These are phyloP conservation scores for Nemapogon koenigi DNA, from an alignment of 2,888 invertebrate species.

Conservation along the genomic window DNA sequence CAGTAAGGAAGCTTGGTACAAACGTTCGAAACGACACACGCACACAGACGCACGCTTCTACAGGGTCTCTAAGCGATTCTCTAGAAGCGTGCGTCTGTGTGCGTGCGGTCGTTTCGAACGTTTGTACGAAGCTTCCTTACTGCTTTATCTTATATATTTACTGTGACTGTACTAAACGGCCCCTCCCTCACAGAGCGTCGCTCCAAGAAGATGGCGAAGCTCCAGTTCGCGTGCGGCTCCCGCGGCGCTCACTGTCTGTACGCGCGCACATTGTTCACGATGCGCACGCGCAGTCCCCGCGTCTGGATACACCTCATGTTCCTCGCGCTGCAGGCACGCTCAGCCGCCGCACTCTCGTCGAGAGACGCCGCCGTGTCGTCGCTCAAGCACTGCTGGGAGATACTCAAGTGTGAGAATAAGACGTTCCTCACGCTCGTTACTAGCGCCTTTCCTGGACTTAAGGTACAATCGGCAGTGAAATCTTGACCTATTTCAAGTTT, in stretches of 20 bases:
- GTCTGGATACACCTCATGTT: slow-evolving; percentile 98
- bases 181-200: slow-evolving; percentile 72
- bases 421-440: slow-evolving; percentile 91
- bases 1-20: too few relatives aligned
- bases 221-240: slow-evolving; percentile 89
- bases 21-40: too few relatives aligned
- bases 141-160: too few relatives aligned
- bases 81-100: too few relatives aligned
- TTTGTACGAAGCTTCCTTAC: too few relatives aligned
- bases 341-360: slow-evolving; percentile 78
- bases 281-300: slow-evolving; percentile 81
- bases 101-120: too few relatives aligned
- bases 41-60: too few relatives aligned
- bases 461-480: too few relatives aligned
- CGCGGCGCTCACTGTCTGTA: slow-evolving; percentile 87
- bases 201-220: slow-evolving; percentile 85
- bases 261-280: slow-evolving; percentile 77
- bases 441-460: slow-evolving; percentile 89
- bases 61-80: too few relatives aligned
- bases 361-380: slow-evolving; percentile 83
- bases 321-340: slow-evolving; percentile 86
- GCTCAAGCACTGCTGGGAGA: slow-evolving; percentile 93
- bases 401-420: slow-evolving; percentile 88
- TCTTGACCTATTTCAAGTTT: too few relatives aligned
- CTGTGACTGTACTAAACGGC: too few relatives aligned